A percentile compares a stretch with the other conserved stretches of the same genome.
phyloP scores from a whole-genome alignment of 37 sponge, comb jelly and placozoan genomes.

The Lycopodina hypogea region DNA sequence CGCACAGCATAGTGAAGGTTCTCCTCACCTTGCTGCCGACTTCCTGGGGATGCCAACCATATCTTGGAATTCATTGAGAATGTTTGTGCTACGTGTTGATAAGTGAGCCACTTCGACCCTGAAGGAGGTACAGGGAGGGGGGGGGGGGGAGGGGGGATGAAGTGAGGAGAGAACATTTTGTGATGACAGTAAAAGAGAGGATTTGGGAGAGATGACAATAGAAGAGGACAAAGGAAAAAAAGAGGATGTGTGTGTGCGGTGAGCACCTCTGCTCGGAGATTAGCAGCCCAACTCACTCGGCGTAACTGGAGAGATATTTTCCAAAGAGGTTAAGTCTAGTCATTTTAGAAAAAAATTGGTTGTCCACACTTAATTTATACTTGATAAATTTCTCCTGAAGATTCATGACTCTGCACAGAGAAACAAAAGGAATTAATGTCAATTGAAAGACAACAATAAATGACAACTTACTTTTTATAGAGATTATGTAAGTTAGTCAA shows the following conservation, averaged over 20 bases:
- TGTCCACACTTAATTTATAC: conserved; percentile 47
- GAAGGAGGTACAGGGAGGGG: not conserved
- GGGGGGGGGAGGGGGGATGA: not conserved
- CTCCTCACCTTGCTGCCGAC: conserved; percentile 25
- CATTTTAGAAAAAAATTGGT: conserved; percentile 42
- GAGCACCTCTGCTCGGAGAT: too few relatives aligned
- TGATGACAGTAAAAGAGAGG: too few relatives aligned
- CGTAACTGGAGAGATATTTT: conserved; percentile 55
- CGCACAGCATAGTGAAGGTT: too few relatives aligned
- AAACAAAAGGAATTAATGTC: not conserved
- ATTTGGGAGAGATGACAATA: too few relatives aligned
- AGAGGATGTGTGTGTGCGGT: too few relatives aligned
- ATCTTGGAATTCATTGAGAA: conserved; percentile 34
- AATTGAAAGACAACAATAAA: not conserved
- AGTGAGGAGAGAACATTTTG: not conserved
- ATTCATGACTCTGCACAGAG: conserved; percentile 33
- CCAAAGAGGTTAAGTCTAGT: conserved; percentile 43
- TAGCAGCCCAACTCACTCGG: too few relatives aligned
- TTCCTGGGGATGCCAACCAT: conserved; percentile 39
- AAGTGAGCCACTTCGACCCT: conserved; percentile 55
- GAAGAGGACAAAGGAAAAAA: too few relatives aligned
- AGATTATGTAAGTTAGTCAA: conserved; percentile 54
- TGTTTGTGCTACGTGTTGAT: conserved; percentile 6
- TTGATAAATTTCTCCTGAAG: conserved; percentile 40
- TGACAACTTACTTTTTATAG: conserved; percentile 39